Conservation (phyloP, 1,140 invertebrate species). For the Tetranychus cinnabarinus region DNA sequence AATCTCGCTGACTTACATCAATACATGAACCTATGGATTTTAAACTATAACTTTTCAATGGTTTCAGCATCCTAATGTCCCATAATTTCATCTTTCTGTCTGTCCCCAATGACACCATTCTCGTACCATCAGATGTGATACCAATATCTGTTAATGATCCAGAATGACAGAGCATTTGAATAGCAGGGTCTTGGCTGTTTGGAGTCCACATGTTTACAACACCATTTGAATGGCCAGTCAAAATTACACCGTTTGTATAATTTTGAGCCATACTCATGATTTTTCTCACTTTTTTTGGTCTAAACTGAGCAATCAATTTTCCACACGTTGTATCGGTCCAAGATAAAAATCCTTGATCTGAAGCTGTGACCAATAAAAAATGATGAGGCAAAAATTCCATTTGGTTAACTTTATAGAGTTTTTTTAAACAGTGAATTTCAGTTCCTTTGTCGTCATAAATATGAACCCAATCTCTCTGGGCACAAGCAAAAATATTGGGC, state of each 20-base stretch:
- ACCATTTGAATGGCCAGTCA: slow-evolving; percentile 69
- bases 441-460: slow-evolving; percentile 93
- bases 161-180: slow-evolving; percentile 71
- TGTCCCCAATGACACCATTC: slow-evolving; percentile 52
- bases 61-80: slow-evolving; percentile 65
- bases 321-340: slow-evolving; percentile 92
- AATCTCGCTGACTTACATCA: slow-evolving; percentile 62
- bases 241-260: slow-evolving; percentile 76
- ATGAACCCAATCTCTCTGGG: slow-evolving; percentile 88
- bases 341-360: slow-evolving; percentile 49
- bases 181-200: slow-evolving; percentile 54
- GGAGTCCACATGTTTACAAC: slow-evolving; percentile 90
- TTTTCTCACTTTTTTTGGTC: slow-evolving; percentile 34
- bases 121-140: slow-evolving; percentile 57
- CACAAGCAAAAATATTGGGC: slow-evolving; percentile 89
- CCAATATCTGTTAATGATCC: slow-evolving; percentile 50
- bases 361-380: slow-evolving; percentile 66
- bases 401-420: slow-evolving; percentile 44
- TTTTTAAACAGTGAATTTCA: slow-evolving; percentile 86
- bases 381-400: slow-evolving; percentile 94
- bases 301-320: slow-evolving; percentile 51
- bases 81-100: slow-evolving; percentile 71
- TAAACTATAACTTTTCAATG: slow-evolving; percentile 42
- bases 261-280: slow-evolving; percentile 74
- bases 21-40: slow-evolving; percentile 41